Base-by-base conservation (phyloP, 2,888 invertebrate species). In the Drosophila hamatofila region DNA sequence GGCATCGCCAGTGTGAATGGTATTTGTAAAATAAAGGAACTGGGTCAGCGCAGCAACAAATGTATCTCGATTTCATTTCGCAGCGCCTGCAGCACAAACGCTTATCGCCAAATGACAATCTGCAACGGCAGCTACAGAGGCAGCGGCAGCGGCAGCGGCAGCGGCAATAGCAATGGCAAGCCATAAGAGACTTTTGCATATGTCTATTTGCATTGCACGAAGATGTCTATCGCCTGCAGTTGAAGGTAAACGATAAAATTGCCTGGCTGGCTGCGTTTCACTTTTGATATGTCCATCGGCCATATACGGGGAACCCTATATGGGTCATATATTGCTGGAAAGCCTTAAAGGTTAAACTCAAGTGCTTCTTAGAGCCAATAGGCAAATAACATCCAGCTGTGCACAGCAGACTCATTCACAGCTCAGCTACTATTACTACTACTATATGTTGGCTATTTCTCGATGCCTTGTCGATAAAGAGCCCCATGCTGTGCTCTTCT, bases 11-110 rank as follows among this genome's bases (percentile, higher is more conserved):
- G 46, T 64, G 70, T 37, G 35, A 58, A 42, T 46, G 74, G 21
- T 30, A 30, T 41, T 59, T 16, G 56, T 21, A 41, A 35, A 59
- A 76, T 67, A 86, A 89, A 69, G 65, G 52, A 85, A 88, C 70
- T 90, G 80, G 90, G 86, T 86, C 86, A 88, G 61, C 61, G 65
- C 42, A 62, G 65, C 39, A 44, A 89, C 90, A 86, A 88, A 86
- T 80, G 86, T 90, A 86, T 90, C 90, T 86, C 76, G 90, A 86
- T 86, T 86, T 80, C 76, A 88, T 88, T 85, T 76, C 62, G 75
- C 74, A 82, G 80, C 56, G 80, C 80, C 72, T 67, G 57, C 79
- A 70, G 87, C 68, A 27, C 37, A n/a, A 11, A n/a, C 16, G 51
- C 76, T 82, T 86, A 86, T 86, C 85, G 62, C 69, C 46, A 85